A percentile compares a stretch with the other conserved stretches of the same genome.
Evolutionary conservation across 2,797 vertebrate species (phyloP).

Genomic region (Cuniculus paca): DNA sequence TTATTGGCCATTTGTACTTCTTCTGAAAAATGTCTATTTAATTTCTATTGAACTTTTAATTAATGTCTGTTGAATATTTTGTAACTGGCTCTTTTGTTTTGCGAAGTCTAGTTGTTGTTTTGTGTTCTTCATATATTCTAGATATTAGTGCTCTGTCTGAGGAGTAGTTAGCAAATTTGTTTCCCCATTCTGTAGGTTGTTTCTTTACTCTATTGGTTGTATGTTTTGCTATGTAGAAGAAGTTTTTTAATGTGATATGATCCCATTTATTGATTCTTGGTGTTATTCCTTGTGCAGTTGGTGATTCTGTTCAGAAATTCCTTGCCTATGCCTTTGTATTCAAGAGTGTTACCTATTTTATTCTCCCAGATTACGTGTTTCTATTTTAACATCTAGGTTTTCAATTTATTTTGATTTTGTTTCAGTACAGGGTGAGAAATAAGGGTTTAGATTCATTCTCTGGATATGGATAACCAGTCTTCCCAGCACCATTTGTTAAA

Average conservation of each 20-base stretch:
- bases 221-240: background rate
- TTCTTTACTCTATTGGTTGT: background rate
- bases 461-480: too few relatives aligned
- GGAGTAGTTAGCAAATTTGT: background rate
- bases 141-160: background rate
- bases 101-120: background rate
- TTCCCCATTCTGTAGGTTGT: background rate
- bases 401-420: background rate
- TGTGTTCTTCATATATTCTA: background rate
- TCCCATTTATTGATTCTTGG: background rate
- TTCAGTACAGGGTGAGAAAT: too few relatives aligned
- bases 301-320: background rate
- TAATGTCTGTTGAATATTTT: background rate
- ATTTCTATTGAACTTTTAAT: too few relatives aligned
- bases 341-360: background rate
- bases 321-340: background rate
- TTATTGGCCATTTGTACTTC: background rate
- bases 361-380: background rate
- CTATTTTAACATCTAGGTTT: background rate
- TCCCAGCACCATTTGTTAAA: too few relatives aligned
- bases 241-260: background rate
- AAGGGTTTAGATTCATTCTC: too few relatives aligned
- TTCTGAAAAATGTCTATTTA: background rate
- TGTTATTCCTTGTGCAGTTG: background rate
- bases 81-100: background rate